These are phyloP conservation scores for Zygothrica quintamaculata DNA, from an alignment of 2,888 invertebrate genomes.

Conservation along the genomic window DNA sequence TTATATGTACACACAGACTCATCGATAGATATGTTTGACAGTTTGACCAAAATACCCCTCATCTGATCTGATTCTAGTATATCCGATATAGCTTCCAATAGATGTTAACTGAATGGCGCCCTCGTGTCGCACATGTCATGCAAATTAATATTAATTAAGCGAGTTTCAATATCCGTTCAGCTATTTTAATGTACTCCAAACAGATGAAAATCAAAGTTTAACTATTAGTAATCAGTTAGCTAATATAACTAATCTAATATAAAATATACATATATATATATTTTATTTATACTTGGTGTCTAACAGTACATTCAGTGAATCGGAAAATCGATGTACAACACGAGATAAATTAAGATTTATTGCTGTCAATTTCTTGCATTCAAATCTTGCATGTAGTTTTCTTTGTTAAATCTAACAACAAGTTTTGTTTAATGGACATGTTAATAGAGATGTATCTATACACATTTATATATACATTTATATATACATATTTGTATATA, in stretches of 20 bases:
- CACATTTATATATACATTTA: not conserved
- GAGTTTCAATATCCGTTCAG: constrained; percentile 59
- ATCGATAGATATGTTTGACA: constrained; percentile 62
- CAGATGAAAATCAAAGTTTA: constrained; percentile 49
- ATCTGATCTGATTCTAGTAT: too few species aligned
- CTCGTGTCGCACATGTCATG: constrained; percentile 64
- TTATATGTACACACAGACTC: constrained; percentile 35
- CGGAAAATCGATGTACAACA: too few species aligned
- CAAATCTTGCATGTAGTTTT: too few species aligned
- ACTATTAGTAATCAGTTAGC: constrained; percentile 1
- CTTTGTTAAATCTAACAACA: too few species aligned
- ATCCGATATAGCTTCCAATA: constrained; percentile 32
- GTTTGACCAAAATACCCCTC: constrained; percentile 18
- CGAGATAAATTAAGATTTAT: too few species aligned
- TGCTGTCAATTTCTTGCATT: too few species aligned
- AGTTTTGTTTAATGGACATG: too few species aligned
- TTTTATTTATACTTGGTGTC: too few species aligned
- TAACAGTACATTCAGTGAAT: too few species aligned
- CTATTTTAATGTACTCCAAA: constrained; percentile 38
- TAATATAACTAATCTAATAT: not conserved
- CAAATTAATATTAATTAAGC: constrained; percentile 78
- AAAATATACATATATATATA: too few species aligned
- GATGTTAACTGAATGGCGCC: constrained; percentile 47
- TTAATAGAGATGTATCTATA: not conserved
- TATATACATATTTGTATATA: too few species aligned